Conservation (phyloP, 2,888 invertebrate species). For the Carcina quercana region DNA sequence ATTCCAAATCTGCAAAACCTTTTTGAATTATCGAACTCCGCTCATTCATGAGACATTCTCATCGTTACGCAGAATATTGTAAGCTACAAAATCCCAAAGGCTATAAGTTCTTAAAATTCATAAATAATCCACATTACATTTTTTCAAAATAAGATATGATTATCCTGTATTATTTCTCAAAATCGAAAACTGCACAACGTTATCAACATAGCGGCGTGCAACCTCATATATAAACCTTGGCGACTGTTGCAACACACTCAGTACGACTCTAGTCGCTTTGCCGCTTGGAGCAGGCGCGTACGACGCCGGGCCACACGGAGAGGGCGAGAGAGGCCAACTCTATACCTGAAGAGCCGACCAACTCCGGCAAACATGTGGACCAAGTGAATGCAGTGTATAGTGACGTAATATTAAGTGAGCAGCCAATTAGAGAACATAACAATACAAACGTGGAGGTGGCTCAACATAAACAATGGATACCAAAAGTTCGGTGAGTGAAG, state of each 20-base stretch:
- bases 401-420: conserved; percentile 64
- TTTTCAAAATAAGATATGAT: no score
- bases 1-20: no score
- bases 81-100: no score
- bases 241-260: conserved; percentile 68
- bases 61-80: no score
- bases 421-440: conserved; percentile 30
- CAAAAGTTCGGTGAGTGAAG: conserved; percentile 61
- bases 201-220: conserved; percentile 41
- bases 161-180: no score
- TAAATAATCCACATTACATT: no score
- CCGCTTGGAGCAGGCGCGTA: conserved; percentile 69
- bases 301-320: conserved; percentile 65
- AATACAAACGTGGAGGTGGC: conserved; percentile 37
- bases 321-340: conserved; percentile 69
- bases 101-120: no score
- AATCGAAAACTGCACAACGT: conserved; percentile 25
- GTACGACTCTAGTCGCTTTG: conserved; percentile 76
- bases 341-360: conserved; percentile 38
- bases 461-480: conserved; percentile 55
- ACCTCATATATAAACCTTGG: conserved; percentile 70
- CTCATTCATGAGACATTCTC: no score
- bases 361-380: conserved; percentile 59
- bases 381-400: conserved; percentile 68
- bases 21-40: no score